Evolutionary conservation across 2,113 vertebrate genomes (phyloP), one percentile per base, ranked within the genome.

Genomic region (Climacteris rufus): DNA sequence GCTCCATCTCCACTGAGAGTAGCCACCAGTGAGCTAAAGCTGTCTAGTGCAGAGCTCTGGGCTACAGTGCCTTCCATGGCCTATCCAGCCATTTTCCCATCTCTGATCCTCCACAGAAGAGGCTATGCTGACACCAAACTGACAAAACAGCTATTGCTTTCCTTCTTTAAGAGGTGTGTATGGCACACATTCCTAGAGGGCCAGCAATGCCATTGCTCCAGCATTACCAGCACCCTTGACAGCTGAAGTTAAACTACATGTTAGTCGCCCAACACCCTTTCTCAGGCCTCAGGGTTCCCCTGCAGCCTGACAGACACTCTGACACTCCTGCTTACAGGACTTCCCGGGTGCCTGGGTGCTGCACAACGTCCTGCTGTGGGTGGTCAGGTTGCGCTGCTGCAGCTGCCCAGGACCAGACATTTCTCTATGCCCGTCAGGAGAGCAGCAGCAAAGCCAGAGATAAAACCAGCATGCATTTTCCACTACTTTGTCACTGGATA

Each of bases 401-500:
- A 14, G 91, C 97, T 98, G 98, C 98, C 95, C 97, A 97, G 98
- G 98, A 98, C 98, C 98, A 96, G 91, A 92, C 83, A 74, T 91
- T 98, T 97, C 97, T 97, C 94, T 97, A 94, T 96, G 98, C 95
- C 68, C 42, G 15, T 94, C 97, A 97, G 91, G 81, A 98, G 97
- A 95, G 92, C 83, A 97, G 95, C 92, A 95, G 88, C 88, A 93
- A 96, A 96, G 89, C 71, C 89, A 96, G 91, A 95, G 87, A 93
- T 79, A 94, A 97, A 93, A 83, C 63, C 68, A 79, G 75, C 40
- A 37, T 77, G 76, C 65, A 97, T 76, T 94, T 97, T 96, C 86
- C 95, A 96, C 49, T 93, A 54, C 75, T 91, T 89, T 87, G n/a
- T 63, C 12, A 57, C 39, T 82, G 66, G 53, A 94, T 2, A 83